Conservation (phyloP, 2,797 vertebrate species). For the Anas acuta region DNA sequence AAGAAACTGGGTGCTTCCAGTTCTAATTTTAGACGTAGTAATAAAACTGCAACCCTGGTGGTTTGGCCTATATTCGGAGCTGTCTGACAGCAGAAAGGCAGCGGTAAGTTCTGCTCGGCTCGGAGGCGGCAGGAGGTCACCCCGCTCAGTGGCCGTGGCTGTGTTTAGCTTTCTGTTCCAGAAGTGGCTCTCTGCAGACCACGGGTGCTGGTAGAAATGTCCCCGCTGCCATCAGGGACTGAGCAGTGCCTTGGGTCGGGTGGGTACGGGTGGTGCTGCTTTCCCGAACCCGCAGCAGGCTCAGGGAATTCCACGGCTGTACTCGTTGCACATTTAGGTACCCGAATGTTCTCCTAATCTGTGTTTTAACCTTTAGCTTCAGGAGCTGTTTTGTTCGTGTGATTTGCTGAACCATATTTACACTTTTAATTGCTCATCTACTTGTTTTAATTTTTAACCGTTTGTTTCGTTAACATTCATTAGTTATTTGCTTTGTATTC, state of each 20-base stretch:
- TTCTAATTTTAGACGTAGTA: accelerated
- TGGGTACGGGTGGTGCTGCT: accelerated
- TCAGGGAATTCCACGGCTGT: background rate
- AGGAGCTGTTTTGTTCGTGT: background rate
- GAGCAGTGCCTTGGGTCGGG: accelerated
- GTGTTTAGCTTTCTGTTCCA: background rate
- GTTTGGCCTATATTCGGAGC: background rate
- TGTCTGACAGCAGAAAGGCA: background rate
- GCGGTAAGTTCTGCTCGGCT: background rate
- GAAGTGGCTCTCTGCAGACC: background rate
- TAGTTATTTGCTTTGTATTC: background rate
- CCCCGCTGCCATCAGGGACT: accelerated
- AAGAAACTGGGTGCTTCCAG: background rate
- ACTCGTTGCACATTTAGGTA: accelerated
- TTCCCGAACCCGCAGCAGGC: background rate
- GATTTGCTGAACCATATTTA: accelerated
- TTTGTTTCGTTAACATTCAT: background rate
- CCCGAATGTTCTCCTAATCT: background rate
- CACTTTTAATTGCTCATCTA: background rate
- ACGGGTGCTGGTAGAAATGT: background rate
- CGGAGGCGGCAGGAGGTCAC: background rate
- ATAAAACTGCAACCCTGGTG: accelerated
- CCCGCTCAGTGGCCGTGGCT: accelerated
- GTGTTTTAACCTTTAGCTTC: background rate
- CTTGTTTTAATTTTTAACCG: background rate